Conservation (phyloP, 2,797 vertebrate genomes). For the Lithobates sylvaticus region DNA sequence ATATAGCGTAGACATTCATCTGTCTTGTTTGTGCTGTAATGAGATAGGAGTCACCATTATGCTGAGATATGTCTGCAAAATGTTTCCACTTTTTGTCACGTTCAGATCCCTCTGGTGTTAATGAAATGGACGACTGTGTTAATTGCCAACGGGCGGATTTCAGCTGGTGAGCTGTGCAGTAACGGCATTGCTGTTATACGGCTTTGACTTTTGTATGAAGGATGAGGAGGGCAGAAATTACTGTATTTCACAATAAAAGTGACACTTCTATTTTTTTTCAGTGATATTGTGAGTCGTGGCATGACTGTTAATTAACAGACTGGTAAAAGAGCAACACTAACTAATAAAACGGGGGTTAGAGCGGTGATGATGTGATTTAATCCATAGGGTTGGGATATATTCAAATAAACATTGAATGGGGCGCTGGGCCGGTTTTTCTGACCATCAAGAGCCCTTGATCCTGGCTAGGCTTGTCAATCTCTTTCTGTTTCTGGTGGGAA, state of each 20-base stretch:
- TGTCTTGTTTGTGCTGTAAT: not conserved
- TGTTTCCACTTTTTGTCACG: slow-evolving; percentile 2
- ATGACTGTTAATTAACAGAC: not conserved
- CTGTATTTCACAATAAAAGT: not conserved
- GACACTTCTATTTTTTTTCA: not conserved
- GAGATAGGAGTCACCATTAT: not conserved
- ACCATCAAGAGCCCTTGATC: no score
- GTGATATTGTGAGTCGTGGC: not conserved
- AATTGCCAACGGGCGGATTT: not conserved
- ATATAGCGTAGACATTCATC: no score
- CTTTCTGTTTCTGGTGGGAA: no score
- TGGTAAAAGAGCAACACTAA: no score
- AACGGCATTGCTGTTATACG: not conserved
- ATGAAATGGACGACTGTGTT: not conserved
- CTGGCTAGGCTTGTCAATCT: no score
- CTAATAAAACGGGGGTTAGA: no score
- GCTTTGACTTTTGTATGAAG: not conserved
- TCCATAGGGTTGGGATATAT: no score
- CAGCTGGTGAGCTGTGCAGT: not conserved
- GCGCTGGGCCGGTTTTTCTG: no score
- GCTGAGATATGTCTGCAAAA: not conserved
- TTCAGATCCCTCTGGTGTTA: not conserved
- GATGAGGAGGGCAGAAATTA: not conserved
- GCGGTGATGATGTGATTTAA: no score
- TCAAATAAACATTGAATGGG: no score